Percentiles rank a stretch among this genome's conserved stretches.
These are phyloP conservation scores for Potamarius usumacintae DNA, from an alignment of 2,113 vertebrate species.

Conservation along the genomic window DNA sequence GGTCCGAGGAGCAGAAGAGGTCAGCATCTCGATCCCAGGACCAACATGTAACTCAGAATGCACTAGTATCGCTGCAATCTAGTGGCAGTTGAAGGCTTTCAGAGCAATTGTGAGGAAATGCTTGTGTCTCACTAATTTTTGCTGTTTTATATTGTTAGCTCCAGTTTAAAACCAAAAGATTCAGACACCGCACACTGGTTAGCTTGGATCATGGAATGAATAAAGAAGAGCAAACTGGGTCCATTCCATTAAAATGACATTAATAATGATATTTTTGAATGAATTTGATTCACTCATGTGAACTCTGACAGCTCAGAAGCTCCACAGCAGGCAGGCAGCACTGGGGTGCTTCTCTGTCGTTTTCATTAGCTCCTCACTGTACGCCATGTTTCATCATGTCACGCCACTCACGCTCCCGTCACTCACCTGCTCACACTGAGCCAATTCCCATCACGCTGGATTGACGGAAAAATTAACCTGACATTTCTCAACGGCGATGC, in stretches of 20 bases:
- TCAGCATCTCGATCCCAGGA: too few species aligned
- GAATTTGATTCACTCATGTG: background rate
- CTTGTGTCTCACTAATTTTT: background rate
- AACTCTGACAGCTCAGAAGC: background rate
- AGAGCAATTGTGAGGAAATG: background rate
- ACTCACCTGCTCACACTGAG: slow-evolving; percentile 17
- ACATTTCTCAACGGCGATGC: background rate
- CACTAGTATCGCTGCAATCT: background rate
- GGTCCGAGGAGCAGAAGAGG: too few species aligned
- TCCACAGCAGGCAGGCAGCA: slow-evolving; percentile 4
- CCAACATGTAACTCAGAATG: too few species aligned
- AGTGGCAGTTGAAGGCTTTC: background rate
- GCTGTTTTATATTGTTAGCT: background rate
- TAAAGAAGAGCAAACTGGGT: background rate
- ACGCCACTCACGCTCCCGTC: slow-evolving; percentile 6
- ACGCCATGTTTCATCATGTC: slow-evolving; percentile 41
- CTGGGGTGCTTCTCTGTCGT: slow-evolving; percentile 27
- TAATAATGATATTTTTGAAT: background rate
- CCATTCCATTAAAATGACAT: background rate
- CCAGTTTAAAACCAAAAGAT: background rate
- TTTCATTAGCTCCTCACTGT: slow-evolving; percentile 22
- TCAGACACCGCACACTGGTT: background rate
- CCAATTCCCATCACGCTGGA: background rate
- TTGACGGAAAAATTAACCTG: background rate
- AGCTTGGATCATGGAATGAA: background rate